Base-by-base conservation (phyloP, 2,888 invertebrate species). In the Epistrophella euchroma region DNA sequence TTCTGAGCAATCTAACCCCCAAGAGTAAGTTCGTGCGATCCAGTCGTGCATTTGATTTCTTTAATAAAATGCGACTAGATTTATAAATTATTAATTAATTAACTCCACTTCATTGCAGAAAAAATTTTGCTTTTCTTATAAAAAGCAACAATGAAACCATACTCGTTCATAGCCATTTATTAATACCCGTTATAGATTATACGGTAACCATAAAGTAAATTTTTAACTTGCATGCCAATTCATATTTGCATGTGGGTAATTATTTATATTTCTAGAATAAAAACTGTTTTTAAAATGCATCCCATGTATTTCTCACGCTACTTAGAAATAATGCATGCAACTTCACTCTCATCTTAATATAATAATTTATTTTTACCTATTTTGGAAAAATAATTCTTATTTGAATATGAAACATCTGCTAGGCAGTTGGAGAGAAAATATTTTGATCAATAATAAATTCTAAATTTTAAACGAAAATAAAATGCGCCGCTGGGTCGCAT, bases 401-500 rank as follows among this genome's bases (percentile, higher is more conserved):
- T 62, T 43, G 62, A 28, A 62, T 62, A 62, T 45, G n/a, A 62
- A 43, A 62, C 43, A 43, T 43, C 62, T 62, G 62, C 62, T 43
- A 0, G 25, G 40, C 2, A 22, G 1, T 6, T 2, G 35, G n/a
- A n/a, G 15, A 15, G 32, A n/a, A 28, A 55, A 32, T 28, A 32
- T 9, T 17, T 10, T 45, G 1, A 32, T 32, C 6, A 32, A 17
- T 10, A 9, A 4, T 45, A 2, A 10, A 17, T 45, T 45, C 43
- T 43, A 9, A 45, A 17, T 45, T 45, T 9, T 17, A 17, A 17
- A 17, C 15, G 43, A 13, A n/a, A 32, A 32, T 32, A 7, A 32
- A 32, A 32, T 32, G 9, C 32, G 6, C 32, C 0, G 9, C 32
- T 32, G 32, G 32, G 7, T 32, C 5, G 9, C 32, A 7, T 32